Evolutionary conservation across 2,113 vertebrate genomes (phyloP).

Genomic region (Anguilla japonica): DNA sequence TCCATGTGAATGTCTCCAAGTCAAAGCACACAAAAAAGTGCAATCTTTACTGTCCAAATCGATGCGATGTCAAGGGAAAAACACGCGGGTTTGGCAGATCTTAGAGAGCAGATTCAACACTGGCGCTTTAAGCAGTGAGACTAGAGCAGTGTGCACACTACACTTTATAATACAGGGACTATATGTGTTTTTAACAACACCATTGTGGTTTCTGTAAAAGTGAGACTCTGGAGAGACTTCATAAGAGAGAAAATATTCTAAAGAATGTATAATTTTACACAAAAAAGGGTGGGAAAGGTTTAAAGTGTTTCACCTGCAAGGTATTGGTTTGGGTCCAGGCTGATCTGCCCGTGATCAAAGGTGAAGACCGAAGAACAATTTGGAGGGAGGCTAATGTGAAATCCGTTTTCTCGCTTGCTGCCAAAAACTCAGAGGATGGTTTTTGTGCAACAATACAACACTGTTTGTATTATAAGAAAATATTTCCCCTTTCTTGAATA

Average conservation of each 20-base stretch:
- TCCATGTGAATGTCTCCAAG: neutral
- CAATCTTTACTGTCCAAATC: neutral
- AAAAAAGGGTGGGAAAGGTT: conserved; percentile 53
- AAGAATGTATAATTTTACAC: conserved; percentile 24
- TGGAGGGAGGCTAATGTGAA: conserved; percentile 69
- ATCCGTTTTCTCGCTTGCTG: conserved; percentile 60
- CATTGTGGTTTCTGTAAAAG: neutral
- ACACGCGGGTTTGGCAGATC: neutral
- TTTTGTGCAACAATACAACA: conserved; percentile 9
- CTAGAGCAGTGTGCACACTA: neutral
- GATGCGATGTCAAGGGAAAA: neutral
- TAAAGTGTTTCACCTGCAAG: conserved; percentile 71
- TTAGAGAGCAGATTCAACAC: neutral
- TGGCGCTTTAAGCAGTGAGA: neutral
- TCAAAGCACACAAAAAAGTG: neutral
- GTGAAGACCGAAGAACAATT: conserved; percentile 63
- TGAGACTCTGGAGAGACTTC: neutral
- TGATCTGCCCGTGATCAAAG: conserved; percentile 75
- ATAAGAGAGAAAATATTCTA: neutral
- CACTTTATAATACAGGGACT: neutral
- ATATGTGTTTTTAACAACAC: neutral
- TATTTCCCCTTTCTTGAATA: neutral
- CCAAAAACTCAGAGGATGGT: conserved; percentile 13
- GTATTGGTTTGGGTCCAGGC: conserved; percentile 72
- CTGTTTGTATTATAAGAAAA: neutral